Evolutionary conservation across 2,888 invertebrate genomes (phyloP), one percentile per base, ranked within the genome.

Genomic region (Rhingia campestris): DNA sequence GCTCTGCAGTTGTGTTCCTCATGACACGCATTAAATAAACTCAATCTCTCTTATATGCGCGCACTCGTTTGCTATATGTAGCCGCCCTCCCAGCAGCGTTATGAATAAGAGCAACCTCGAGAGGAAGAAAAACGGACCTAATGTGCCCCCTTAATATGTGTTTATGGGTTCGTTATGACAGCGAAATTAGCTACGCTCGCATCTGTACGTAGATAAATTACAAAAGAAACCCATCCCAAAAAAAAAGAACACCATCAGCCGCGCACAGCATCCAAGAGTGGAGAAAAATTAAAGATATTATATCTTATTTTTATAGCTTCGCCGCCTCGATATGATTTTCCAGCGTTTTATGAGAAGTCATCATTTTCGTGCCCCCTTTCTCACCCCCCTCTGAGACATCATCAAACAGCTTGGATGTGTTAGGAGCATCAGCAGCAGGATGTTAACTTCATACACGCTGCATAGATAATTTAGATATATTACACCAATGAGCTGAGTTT

Each of bases 161-260:
- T 82, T 82, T 82, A 82, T 82, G 82, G 77, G 79, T 82, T 82
- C 82, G 82, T 82, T 82, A 82, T 82, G 82, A 82, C 82, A 82
- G 82, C 82, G 67, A 82, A 82, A 82, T 82, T 82, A 82, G 77
- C 82, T 82, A 73, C 79, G 73, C 79, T 82, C 82, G 73, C 82
- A 82, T 82, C 82, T 82, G 82, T 73, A 82, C 82, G 67, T 74
- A 82, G 67, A 82, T 82, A 82, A 82, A 82, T 82, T 73, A 82
- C 77, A 73, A 79, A 82, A n/a, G 66, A 63, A 82, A 82, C 73
- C 58, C 82, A 82, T 79, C 82, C 79, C 79, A 22, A 54, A 43
- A 58, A 58, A 32, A 30, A 70, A 81, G 41, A 74, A 61, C 54
- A 72, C 45, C 58, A 39, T 49, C 54, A 70, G 53, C 63, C 32